Evolutionary conservation across 2,113 vertebrate species (phyloP).

Genomic region (Mastomys natalensis): DNA sequence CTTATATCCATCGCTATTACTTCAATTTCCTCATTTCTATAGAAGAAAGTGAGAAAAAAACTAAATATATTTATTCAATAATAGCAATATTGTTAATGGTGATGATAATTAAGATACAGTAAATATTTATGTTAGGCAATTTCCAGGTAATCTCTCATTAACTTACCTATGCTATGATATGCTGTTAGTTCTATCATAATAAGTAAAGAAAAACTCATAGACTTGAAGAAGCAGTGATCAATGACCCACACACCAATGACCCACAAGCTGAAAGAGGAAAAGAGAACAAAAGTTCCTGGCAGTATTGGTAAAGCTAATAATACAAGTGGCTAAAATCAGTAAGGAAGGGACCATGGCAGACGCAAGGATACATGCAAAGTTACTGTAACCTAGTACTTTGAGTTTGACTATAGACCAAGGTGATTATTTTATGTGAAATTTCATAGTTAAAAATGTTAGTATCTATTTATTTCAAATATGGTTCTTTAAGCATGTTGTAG

Average conservation of each 20-base stretch:
- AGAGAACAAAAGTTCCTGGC: neutral
- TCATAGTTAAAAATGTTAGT: neutral
- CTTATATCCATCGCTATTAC: neutral
- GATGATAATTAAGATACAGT: neutral
- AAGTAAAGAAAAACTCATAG: constrained; percentile 19
- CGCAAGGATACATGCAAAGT: too few species aligned
- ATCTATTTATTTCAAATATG: constrained; percentile 37
- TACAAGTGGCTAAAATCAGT: neutral
- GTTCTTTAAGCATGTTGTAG: constrained; percentile 19
- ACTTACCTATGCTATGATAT: neutral
- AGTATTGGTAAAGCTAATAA: neutral
- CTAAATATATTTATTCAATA: neutral
- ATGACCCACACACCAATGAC: neutral
- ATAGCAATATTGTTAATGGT: neutral
- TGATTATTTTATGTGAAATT: neutral
- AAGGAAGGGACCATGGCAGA: neutral
- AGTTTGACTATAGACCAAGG: neutral
- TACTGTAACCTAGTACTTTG: neutral
- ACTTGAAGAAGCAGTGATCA: neutral
- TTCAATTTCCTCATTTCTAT: constrained; percentile 16
- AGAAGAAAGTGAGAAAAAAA: neutral
- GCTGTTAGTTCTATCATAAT: neutral
- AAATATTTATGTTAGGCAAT: neutral
- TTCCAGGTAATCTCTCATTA: neutral
- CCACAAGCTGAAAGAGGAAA: neutral